Evolutionary conservation across 2,797 vertebrate genomes (phyloP).

Genomic region (Crypturellus tataupa): DNA sequence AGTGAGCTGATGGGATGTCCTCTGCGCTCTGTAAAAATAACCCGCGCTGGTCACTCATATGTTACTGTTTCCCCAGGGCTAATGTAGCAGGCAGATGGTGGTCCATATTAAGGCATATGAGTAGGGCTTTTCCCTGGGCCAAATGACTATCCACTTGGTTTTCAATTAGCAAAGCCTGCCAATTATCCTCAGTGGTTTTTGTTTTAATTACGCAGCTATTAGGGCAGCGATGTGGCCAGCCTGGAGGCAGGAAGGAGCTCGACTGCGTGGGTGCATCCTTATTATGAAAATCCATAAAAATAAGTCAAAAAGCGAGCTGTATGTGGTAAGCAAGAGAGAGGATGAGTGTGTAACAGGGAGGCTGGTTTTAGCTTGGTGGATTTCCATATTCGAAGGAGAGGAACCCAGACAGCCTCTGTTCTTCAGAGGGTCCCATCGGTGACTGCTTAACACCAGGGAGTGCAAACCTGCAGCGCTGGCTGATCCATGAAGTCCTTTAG

Average conservation of each 20-base stretch:
- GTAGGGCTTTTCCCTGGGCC: conserved; percentile 65
- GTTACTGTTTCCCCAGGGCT: conserved; percentile 70
- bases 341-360: background rate
- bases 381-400: background rate
- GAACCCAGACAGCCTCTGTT: background rate
- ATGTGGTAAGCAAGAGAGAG: background rate
- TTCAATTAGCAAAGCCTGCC: conserved; percentile 77
- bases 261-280: background rate
- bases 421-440: background rate
- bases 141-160: conserved; percentile 70
- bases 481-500: background rate
- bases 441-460: background rate
- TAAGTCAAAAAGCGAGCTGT: background rate
- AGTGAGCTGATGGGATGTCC: background rate
- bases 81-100: conserved; percentile 77
- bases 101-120: conserved; percentile 53
- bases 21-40: conserved; percentile 23
- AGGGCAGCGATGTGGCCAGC: conserved; percentile 67
- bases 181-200: conserved; percentile 74
- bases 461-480: fast-evolving
- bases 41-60: conserved; percentile 49
- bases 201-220: conserved; percentile 77
- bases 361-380: conserved; percentile 16
- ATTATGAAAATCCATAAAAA: conserved; percentile 30
- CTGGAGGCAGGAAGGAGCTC: conserved; percentile 11